A percentile compares a stretch with the other conserved stretches of the same genome.
phyloP scores from a whole-genome alignment of 2,797 vertebrate species.

The Anguilla megastoma region DNA sequence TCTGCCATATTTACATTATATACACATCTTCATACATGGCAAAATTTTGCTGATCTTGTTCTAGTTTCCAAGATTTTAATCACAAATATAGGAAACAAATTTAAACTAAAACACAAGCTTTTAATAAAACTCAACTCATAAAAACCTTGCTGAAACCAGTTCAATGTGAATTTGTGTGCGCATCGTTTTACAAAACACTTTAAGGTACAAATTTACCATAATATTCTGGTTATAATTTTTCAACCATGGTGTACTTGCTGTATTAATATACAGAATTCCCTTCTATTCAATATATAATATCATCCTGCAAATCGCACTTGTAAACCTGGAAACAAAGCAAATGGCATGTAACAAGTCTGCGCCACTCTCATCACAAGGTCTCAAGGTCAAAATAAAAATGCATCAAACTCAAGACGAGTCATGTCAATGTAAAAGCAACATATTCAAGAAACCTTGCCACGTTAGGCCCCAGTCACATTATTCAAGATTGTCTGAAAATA shows the following conservation, averaged over 20 bases:
- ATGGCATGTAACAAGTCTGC: neutral
- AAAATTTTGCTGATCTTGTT: neutral
- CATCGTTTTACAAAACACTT: neutral
- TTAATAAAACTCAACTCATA: conserved; percentile 21
- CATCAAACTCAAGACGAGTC: neutral
- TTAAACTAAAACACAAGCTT: conserved; percentile 18
- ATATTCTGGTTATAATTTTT: neutral
- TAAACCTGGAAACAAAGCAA: neutral
- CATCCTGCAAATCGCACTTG: neutral
- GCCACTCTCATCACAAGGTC: neutral
- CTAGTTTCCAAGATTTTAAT: neutral
- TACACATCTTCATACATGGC: conserved; percentile 42
- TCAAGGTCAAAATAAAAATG: neutral
- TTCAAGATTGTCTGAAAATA: neutral
- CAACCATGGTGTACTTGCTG: neutral
- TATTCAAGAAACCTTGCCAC: neutral
- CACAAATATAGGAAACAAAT: neutral
- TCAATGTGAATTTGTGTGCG: neutral
- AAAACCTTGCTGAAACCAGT: neutral
- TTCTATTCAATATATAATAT: neutral
- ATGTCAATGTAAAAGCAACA: neutral
- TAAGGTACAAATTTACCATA: neutral
- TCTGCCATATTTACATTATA: conserved; percentile 61
- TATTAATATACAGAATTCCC: neutral
- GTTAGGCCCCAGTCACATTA: neutral